These are phyloP conservation scores for Bergia sp. DNA, from an alignment of 92 coral and sea anemone genomes.

Conservation along the genomic window DNA sequence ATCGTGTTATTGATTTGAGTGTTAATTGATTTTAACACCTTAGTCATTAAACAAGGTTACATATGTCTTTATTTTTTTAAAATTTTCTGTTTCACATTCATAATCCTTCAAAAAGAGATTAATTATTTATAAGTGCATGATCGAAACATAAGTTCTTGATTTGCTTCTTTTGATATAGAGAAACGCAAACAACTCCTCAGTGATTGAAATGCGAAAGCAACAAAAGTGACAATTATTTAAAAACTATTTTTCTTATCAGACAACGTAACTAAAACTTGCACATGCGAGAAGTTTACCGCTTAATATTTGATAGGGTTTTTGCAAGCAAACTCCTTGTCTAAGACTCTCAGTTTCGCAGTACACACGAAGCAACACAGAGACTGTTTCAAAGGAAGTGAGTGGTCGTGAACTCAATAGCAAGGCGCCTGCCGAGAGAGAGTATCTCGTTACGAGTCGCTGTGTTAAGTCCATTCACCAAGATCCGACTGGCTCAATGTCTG, in stretches of 20 bases:
- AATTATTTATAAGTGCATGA: too few relatives aligned
- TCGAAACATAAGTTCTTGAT: not conserved
- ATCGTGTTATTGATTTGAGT: slow-evolving; percentile 19
- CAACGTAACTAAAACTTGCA: not conserved
- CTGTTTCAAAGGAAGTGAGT: not conserved
- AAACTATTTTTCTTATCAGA: not conserved
- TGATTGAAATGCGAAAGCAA: not conserved
- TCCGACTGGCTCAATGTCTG: not conserved
- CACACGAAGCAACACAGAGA: not conserved
- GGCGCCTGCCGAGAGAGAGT: not conserved
- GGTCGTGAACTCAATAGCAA: not conserved
- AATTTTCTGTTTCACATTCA: not conserved
- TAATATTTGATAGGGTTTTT: too few relatives aligned
- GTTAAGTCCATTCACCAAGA: slow-evolving; percentile 14
- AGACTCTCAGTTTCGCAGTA: not conserved
- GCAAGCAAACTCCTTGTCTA: too few relatives aligned
- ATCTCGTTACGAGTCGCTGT: slow-evolving; percentile 13
- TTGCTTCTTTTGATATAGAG: not conserved
- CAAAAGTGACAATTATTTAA: not conserved
- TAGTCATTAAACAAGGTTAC: not conserved
- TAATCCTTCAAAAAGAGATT: not conserved
- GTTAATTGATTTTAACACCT: slow-evolving; percentile 21
- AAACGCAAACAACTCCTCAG: not conserved
- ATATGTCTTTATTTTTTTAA: not conserved
- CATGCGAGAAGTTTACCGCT: too few relatives aligned